Evolutionary conservation across 2,113 vertebrate species (phyloP).

Genomic region (Ctenodactylus gundi): DNA sequence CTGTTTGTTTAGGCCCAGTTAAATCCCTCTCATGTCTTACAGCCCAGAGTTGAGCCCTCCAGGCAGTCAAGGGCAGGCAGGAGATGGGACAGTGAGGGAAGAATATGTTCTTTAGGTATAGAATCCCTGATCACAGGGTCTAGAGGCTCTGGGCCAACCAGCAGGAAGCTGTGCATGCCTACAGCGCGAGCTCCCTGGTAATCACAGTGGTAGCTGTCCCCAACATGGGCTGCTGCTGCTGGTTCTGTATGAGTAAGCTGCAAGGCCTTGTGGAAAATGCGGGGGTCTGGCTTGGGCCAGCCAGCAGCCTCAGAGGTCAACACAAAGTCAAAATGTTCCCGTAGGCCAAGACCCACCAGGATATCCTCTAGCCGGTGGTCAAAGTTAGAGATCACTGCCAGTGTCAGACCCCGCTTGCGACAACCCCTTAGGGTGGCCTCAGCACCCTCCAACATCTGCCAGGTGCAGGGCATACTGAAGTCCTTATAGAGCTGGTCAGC

Average conservation of each 20-base stretch:
- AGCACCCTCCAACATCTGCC: conserved; percentile 91
- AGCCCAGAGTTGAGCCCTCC: background rate
- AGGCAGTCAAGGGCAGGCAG: conserved; percentile 73
- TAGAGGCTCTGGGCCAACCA: conserved; percentile 57
- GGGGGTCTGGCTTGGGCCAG: conserved; percentile 88
- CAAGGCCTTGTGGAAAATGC: conserved; percentile 89
- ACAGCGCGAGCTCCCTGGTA: conserved; percentile 87
- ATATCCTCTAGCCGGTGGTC: conserved; percentile 89
- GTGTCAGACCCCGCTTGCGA: conserved; percentile 84
- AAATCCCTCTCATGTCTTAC: conserved; percentile 20
- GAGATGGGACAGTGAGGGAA: conserved; percentile 80
- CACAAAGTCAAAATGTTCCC: conserved; percentile 90
- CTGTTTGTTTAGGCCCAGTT: background rate
- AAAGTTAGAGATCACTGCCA: conserved; percentile 94
- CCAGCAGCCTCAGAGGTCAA: conserved; percentile 90
- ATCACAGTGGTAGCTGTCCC: conserved; percentile 90
- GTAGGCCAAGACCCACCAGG: conserved; percentile 84
- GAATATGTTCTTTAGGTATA: conserved; percentile 79
- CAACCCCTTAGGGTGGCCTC: conserved; percentile 84
- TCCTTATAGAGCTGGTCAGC: conserved; percentile 89
- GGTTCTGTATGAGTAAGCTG: conserved; percentile 78
- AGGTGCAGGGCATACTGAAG: conserved; percentile 85
- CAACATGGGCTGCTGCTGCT: conserved; percentile 86
- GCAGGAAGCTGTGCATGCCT: conserved; percentile 91
- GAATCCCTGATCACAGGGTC: background rate